Percentiles rank a stretch among this genome's conserved stretches.
Conservation (phyloP, 1,140 invertebrate genomes). For the Andrena cerasifolii region DNA sequence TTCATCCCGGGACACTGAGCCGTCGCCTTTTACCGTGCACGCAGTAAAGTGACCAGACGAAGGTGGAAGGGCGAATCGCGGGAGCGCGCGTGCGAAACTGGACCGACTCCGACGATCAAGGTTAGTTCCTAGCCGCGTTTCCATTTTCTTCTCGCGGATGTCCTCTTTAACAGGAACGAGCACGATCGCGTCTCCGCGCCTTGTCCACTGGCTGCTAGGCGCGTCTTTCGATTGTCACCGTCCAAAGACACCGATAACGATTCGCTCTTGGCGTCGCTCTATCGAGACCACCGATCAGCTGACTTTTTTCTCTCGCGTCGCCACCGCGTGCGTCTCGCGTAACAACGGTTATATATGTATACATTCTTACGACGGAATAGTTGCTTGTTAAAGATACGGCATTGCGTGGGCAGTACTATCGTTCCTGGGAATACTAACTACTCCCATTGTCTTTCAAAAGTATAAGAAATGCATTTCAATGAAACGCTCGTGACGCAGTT, state of each 20-base stretch:
- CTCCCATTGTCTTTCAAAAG: background rate
- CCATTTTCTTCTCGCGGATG: constrained; percentile 7
- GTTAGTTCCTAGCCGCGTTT: constrained; percentile 64
- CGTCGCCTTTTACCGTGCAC: background rate
- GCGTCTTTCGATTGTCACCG: background rate
- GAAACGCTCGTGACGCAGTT: background rate
- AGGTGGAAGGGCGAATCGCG: constrained; percentile 39
- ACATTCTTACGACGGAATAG: background rate
- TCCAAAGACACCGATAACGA: no score
- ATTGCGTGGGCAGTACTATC: background rate
- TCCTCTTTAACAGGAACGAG: background rate
- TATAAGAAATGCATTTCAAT: background rate
- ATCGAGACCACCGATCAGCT: constrained; percentile 22
- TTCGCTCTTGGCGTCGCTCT: background rate
- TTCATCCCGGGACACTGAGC: background rate
- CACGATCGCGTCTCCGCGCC: background rate
- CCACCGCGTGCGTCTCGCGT: background rate
- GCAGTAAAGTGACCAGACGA: constrained; percentile 6
- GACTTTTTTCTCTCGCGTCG: constrained; percentile 30
- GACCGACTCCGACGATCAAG: constrained; percentile 75
- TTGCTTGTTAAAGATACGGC: background rate
- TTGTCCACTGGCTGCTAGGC: background rate
- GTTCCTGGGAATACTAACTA: background rate
- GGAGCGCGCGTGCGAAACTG: constrained; percentile 71
- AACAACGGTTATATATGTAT: background rate